Base-by-base conservation (phyloP, 1,140 invertebrate genomes). In the Papilio polytes region DNA sequence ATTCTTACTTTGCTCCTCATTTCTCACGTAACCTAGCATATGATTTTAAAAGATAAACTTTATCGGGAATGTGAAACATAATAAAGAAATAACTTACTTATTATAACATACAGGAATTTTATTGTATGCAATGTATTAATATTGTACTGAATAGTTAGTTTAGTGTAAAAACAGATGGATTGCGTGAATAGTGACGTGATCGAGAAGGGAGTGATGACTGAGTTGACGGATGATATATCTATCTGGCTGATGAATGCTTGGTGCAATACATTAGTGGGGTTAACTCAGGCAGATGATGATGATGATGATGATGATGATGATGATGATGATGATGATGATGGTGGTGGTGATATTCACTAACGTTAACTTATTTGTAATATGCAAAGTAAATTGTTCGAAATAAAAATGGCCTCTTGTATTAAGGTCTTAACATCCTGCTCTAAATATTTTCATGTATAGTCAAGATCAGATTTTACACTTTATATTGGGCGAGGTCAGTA, bases 371-470 rank as follows among this genome's bases (percentile, higher is more conserved):
- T 63, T 26, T 26, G 20, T 63, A 13, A 26, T 36, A 18, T 15
- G 7, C 12, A 7, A 36, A 31, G 26, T 15, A 31, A 70, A 70
- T 13, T 36, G 63, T 26, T 70, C 15, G 12, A 36, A 31, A 36
- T 31, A 31, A 31, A 63, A 70, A 36, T 70, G 26, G 26, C 63
- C 63, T 70, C 63, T 70, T 36, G 6, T 31, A 12, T 15, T 26
- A 70, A 70, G 63, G 63, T 70, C 26, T 70, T 36, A 31, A 70
- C 63, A 70, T 70, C 63, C 63, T 70, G 31, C 63, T 70, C 63
- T 31, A 36, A 36, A 70, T 31, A 70, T 7, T 26, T 70, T 70
- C 26, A 22, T 36, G 26, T 70, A 31, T 26, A 63, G 12, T 70
- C 63, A 70, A 70, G 63, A 66, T 3, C 63, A 66, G 63, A 70